phyloP scores from a whole-genome alignment of 2,797 vertebrate species.

The Eulemur mongoz region DNA sequence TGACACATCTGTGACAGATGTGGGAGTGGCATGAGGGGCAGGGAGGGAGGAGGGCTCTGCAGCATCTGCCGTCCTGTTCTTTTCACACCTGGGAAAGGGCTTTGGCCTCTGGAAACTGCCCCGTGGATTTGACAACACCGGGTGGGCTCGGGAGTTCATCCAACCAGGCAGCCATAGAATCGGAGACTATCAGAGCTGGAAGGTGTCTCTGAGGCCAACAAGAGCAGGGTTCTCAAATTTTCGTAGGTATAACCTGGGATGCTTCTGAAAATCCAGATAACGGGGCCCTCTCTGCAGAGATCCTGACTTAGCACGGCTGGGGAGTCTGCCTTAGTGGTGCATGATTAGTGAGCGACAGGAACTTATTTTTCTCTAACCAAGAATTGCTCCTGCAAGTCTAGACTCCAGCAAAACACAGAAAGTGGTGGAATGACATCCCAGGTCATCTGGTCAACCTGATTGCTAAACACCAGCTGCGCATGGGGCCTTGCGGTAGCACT shows the following conservation, averaged over 20 bases:
- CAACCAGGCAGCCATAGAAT: neutral
- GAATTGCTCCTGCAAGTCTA: too few species aligned
- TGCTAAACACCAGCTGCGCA: neutral
- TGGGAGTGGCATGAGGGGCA: neutral
- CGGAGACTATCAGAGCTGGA: neutral
- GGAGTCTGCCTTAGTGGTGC: neutral
- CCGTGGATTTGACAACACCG: neutral
- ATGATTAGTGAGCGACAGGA: neutral
- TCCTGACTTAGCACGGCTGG: neutral
- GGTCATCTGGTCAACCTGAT: neutral
- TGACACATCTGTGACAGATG: neutral
- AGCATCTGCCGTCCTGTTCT: neutral
- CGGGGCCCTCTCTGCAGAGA: neutral
- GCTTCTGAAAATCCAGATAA: neutral
- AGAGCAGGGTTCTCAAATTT: neutral
- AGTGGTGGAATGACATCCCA: neutral
- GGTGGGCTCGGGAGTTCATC: neutral
- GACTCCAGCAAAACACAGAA: neutral
- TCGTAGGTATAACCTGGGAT: neutral
- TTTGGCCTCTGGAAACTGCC: neutral
- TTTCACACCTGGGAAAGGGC: neutral
- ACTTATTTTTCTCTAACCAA: neutral
- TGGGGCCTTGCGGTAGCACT: too few species aligned
- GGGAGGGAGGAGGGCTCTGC: too few species aligned
- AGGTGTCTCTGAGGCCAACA: neutral